Conservation (phyloP, 2,113 vertebrate genomes). For the Ameiurus melas region DNA sequence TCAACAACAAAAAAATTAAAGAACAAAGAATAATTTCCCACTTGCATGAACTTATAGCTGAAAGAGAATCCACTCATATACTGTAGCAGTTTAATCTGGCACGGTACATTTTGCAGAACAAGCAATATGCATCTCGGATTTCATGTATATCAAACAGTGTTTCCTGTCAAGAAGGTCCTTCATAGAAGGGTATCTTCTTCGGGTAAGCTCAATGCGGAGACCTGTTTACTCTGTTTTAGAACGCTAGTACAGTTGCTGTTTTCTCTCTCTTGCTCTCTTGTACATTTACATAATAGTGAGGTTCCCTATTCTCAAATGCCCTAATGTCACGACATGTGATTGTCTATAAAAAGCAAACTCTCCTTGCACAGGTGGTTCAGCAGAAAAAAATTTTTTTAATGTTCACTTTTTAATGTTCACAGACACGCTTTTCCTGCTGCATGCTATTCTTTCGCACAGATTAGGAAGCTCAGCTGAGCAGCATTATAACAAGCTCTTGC, state of each 20-base stretch:
- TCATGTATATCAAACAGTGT: slow-evolving; percentile 44
- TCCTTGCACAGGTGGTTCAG: slow-evolving; percentile 58
- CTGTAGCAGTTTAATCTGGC: slow-evolving; percentile 12
- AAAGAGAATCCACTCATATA: not conserved
- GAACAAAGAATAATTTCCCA: not conserved
- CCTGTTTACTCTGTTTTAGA: slow-evolving; percentile 22
- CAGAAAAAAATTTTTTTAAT: slow-evolving; percentile 51
- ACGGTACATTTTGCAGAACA: slow-evolving; percentile 40
- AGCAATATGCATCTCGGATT: slow-evolving; percentile 47
- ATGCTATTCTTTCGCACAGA: slow-evolving; percentile 14
- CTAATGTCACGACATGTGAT: slow-evolving; percentile 58
- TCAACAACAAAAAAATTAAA: not conserved
- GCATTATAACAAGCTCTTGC: slow-evolving; percentile 58
- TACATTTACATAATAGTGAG: slow-evolving; percentile 63
- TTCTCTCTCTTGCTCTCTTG: slow-evolving; percentile 17
- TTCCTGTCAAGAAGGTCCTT: slow-evolving; percentile 33
- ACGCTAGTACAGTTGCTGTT: slow-evolving; percentile 14
- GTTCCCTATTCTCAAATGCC: slow-evolving; percentile 53
- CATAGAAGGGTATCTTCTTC: slow-evolving; percentile 22
- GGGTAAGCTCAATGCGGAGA: slow-evolving; percentile 33
- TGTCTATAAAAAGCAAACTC: slow-evolving; percentile 61
- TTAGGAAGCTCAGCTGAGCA: slow-evolving; percentile 47
- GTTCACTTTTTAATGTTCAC: slow-evolving; percentile 12
- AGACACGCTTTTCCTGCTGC: not conserved
- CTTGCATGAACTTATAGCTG: not conserved